Conservation (phyloP, 2,888 invertebrate genomes). For the Drosophila fungiperda region DNA sequence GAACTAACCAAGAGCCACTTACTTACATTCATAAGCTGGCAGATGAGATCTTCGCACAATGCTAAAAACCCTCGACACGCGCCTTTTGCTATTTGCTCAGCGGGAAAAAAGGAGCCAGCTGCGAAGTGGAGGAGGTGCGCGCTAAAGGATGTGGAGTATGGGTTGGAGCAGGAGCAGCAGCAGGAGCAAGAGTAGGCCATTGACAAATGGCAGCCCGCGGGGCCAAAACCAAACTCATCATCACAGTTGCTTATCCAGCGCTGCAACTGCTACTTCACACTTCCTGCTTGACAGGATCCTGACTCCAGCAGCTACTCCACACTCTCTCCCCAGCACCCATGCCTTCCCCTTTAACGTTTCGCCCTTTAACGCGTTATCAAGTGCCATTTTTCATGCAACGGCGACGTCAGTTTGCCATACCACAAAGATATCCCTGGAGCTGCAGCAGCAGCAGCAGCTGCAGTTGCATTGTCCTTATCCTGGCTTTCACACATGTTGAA, state of each 20-base stretch:
- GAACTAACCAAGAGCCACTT: conserved; percentile 80
- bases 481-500: conserved; percentile 55
- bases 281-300: conserved; percentile 70
- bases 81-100: conserved; percentile 78
- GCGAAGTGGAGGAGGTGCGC: neutral
- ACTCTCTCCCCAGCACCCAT: neutral
- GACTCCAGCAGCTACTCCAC: conserved; percentile 37
- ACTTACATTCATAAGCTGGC: conserved; percentile 78
- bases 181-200: neutral
- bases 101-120: conserved; percentile 59
- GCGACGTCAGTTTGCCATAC: conserved; percentile 63
- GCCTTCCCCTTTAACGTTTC: neutral
- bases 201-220: conserved; percentile 72
- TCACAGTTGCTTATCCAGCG: conserved; percentile 42
- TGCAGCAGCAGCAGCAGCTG: conserved; percentile 2
- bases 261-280: conserved; percentile 66
- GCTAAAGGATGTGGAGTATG: neutral
- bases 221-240: conserved; percentile 55
- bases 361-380: conserved; percentile 63
- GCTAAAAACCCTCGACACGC: conserved; percentile 61
- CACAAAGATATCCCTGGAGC: conserved; percentile 67
- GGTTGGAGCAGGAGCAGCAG: no score
- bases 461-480: conserved; percentile 41
- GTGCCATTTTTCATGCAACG: conserved; percentile 79
- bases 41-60: conserved; percentile 15